A percentile compares a stretch with the other conserved stretches of the same genome.
Evolutionary conservation across 2,888 invertebrate genomes (phyloP).

Genomic region (Ornithoptera priamus): DNA sequence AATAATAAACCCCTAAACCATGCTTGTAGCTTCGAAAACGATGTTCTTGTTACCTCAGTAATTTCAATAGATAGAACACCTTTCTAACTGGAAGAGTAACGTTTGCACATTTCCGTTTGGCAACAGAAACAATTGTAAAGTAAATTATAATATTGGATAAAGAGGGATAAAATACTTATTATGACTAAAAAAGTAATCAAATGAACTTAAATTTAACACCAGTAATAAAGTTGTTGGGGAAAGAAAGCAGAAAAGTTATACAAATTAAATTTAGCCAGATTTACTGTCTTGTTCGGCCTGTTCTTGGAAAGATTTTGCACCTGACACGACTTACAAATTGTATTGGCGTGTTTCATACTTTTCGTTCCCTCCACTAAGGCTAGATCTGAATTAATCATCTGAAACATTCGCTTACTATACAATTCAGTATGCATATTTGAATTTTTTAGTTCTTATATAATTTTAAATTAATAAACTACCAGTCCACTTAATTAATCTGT

Average conservation of each 20-base stretch:
- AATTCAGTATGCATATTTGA: no score
- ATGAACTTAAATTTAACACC: constrained; percentile 37
- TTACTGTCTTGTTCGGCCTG: constrained; percentile 58
- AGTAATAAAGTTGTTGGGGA: constrained; percentile 48
- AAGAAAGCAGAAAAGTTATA: constrained; percentile 48
- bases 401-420: constrained; percentile 21
- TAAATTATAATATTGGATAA: neutral
- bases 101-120: no score
- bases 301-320: constrained; percentile 62
- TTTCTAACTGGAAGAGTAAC: no score
- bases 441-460: no score
- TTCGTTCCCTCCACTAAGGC: constrained; percentile 41
- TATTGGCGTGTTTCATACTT: constrained; percentile 51
- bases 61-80: no score
- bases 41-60: no score
- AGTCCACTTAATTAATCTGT: no score
- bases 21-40: no score
- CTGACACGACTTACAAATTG: constrained; percentile 70
- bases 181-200: constrained; percentile 40
- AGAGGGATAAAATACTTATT: neutral
- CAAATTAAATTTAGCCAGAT: constrained; percentile 66
- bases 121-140: no score
- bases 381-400: constrained; percentile 50
- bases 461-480: no score
- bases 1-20: no score